phyloP scores from a whole-genome alignment of 1,140 invertebrate genomes.

The Aleiodes sp. region DNA sequence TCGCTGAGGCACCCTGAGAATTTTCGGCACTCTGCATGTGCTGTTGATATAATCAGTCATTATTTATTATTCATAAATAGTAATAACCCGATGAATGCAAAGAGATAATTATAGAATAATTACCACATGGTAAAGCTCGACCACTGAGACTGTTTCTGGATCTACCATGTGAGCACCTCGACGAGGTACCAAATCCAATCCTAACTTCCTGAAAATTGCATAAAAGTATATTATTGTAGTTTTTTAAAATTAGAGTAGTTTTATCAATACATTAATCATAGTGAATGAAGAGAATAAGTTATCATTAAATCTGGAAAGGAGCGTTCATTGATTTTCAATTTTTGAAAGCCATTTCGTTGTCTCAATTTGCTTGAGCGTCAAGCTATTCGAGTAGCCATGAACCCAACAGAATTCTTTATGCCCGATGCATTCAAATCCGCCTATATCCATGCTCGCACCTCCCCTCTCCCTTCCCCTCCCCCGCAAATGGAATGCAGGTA shows the following conservation, averaged over 20 bases:
- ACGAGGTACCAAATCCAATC: constrained; percentile 89
- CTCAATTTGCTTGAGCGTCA: background rate
- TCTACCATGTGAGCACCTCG: constrained; percentile 88
- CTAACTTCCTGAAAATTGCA: constrained; percentile 81
- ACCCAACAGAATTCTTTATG: constrained; percentile 44
- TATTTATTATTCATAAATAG: background rate
- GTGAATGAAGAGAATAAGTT: no score
- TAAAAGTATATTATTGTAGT: background rate
- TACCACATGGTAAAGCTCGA: constrained; percentile 87
- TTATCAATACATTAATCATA: no score
- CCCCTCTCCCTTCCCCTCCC: constrained; percentile 34
- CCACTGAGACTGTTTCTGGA: constrained; percentile 85
- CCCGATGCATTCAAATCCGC: constrained; percentile 44
- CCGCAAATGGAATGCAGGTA: constrained; percentile 48
- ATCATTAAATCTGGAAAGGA: constrained; percentile 12
- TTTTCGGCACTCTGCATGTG: constrained; percentile 85
- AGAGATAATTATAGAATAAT: constrained; percentile 38
- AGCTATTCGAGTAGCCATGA: constrained; percentile 49
- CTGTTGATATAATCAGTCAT: constrained; percentile 51
- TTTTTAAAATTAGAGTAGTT: no score
- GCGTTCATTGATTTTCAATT: constrained; percentile 18
- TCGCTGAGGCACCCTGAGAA: constrained; percentile 78
- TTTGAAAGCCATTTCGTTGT: constrained; percentile 30
- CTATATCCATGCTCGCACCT: background rate
- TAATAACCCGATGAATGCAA: background rate